Evolutionary conservation across 53 echinoderm and acorn worm genomes (phyloP), one percentile per base, ranked within the genome.

Genomic region (Temnopleurus reevesii): DNA sequence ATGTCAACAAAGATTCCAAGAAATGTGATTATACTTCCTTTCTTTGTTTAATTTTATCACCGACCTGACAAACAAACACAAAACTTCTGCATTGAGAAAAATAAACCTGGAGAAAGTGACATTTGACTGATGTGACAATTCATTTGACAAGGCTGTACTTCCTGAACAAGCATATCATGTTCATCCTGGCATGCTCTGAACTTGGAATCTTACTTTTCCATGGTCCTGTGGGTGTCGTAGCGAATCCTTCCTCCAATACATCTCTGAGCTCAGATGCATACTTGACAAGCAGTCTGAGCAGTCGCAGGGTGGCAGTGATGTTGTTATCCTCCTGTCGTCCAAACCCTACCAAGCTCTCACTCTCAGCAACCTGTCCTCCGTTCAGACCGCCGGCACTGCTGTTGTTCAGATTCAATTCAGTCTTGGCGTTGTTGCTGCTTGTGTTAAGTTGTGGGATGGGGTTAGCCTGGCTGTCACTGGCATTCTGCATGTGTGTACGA

Each of bases 171-270:
- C n/a, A n/a, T n/a, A n/a, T n/a, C n/a, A n/a, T n/a, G n/a, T n/a
- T n/a, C n/a, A n/a, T n/a, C n/a, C n/a, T n/a, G n/a, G n/a, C n/a
- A n/a, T n/a, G n/a, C n/a, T n/a, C n/a, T n/a, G n/a, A n/a, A n/a
- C n/a, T n/a, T n/a, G n/a, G n/a, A n/a, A n/a, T n/a, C 93, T 90
- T 82, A 97, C 98, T 95, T 77, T 97, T 97, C 98, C 98, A 97
- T 21, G 98, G 98, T 86, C 93, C 94, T 25, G 98, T 97, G 4
- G 98, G 98, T 12, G 98, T 97, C 71, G 90, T 91, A n/a, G 98
- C 95, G 55, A 95, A 82, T 27, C 98, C 98, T 36, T 94, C 93
- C 77, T 97, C 98, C 86, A 97, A 31, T 45, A 97, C 98, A 83
- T 95, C 93, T 59, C 94, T 93, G 18, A 97, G 94, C 64, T 97